These are phyloP conservation scores for Poecilia latipinna DNA, from an alignment of 2,113 vertebrate species.

Conservation along the genomic window DNA sequence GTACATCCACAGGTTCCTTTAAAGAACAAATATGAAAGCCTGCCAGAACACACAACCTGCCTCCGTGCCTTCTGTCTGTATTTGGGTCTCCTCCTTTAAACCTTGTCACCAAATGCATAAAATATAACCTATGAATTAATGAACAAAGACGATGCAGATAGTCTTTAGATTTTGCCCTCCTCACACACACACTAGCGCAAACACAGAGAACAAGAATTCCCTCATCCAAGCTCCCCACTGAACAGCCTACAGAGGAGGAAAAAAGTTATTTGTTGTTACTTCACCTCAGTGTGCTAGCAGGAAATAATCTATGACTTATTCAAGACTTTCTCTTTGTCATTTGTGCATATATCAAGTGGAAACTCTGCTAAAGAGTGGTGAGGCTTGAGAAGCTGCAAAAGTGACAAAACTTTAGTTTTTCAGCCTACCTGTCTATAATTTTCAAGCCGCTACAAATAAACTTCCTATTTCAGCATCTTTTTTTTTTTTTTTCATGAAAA, in stretches of 20 bases:
- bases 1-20: slow-evolving; percentile 22
- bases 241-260: slow-evolving; percentile 56
- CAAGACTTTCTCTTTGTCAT: slow-evolving; percentile 75
- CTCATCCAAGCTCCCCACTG: slow-evolving; percentile 62
- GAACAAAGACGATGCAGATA: slow-evolving; percentile 80
- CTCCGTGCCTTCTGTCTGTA: slow-evolving; percentile 32
- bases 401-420: slow-evolving; percentile 74
- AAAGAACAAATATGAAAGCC: slow-evolving; percentile 31
- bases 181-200: slow-evolving; percentile 48
- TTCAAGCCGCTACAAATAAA: slow-evolving; percentile 65
- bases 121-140: slow-evolving; percentile 80
- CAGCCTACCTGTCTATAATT: slow-evolving; percentile 58
- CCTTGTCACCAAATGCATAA: slow-evolving; percentile 73
- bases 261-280: slow-evolving; percentile 74
- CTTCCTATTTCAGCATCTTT: slow-evolving; percentile 55
- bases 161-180: slow-evolving; percentile 62
- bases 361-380: slow-evolving; percentile 64
- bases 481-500: slow-evolving; percentile 13
- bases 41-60: slow-evolving; percentile 25
- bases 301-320: slow-evolving; percentile 82
- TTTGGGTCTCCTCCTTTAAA: slow-evolving; percentile 63
- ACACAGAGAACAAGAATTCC: slow-evolving; percentile 67
- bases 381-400: slow-evolving; percentile 68
- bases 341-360: slow-evolving; percentile 80
- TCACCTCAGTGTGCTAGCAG: slow-evolving; percentile 77